Evolutionary conservation across 2,113 vertebrate species (phyloP).

Genomic region (Oryzias woworae): DNA sequence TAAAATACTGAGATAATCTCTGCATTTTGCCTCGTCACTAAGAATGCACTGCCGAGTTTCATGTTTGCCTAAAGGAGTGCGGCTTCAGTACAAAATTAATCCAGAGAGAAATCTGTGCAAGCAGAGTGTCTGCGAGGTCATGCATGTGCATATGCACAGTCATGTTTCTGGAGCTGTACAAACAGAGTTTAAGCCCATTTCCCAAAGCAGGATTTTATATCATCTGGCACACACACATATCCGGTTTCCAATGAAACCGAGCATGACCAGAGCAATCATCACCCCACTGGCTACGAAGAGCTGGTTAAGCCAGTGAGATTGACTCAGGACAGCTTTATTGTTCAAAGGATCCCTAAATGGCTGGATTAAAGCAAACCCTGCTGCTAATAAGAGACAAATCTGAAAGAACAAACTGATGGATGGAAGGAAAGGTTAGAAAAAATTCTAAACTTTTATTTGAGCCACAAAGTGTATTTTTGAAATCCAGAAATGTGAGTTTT

Average conservation of each 20-base stretch:
- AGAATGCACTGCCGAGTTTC: no score
- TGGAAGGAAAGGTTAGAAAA: not conserved
- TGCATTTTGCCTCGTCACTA: no score
- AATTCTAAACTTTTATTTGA: not conserved
- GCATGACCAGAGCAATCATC: not conserved
- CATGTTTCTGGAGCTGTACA: no score
- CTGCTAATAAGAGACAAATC: slow-evolving; percentile 9
- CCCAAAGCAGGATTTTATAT: slow-evolving; percentile 56
- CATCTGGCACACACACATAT: slow-evolving; percentile 39
- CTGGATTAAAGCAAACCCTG: slow-evolving; percentile 34
- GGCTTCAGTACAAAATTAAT: no score
- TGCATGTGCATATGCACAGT: no score
- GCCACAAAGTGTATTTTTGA: no score
- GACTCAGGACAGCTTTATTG: slow-evolving; percentile 60
- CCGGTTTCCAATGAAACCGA: slow-evolving; percentile 52
- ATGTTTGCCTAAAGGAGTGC: no score
- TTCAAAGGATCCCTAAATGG: slow-evolving; percentile 33
- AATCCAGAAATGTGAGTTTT: no score
- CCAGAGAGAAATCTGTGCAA: no score
- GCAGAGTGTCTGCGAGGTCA: no score
- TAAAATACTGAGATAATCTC: no score
- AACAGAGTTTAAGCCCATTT: slow-evolving; percentile 39
- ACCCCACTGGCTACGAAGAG: slow-evolving; percentile 50
- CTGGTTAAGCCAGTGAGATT: slow-evolving; percentile 49
- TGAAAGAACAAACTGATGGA: slow-evolving; percentile 9